Conservation (phyloP, 2,888 invertebrate genomes). For the Morpho deidamia region DNA sequence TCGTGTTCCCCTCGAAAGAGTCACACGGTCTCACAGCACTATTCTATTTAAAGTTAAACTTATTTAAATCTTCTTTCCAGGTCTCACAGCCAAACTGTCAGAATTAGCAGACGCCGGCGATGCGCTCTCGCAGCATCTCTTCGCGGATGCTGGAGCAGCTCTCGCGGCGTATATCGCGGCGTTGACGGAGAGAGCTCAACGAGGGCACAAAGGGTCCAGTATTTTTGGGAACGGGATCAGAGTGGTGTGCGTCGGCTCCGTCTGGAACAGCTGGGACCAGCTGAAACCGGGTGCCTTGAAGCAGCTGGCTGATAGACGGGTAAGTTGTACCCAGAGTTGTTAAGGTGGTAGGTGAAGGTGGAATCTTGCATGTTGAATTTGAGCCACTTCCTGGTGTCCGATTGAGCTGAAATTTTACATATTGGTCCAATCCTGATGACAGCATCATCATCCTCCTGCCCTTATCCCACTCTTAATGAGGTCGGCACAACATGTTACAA, state of each 20-base stretch:
- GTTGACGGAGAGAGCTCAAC: constrained; percentile 76
- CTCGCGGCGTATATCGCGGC: constrained; percentile 81
- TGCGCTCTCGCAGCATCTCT: constrained; percentile 81
- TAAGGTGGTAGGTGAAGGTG: too few relatives aligned
- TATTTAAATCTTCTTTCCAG: constrained; percentile 50
- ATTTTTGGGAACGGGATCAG: constrained; percentile 78
- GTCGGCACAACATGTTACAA: too few relatives aligned
- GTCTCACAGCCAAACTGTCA: constrained; percentile 85
- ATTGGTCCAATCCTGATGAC: too few relatives aligned
- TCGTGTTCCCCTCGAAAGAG: too few relatives aligned
- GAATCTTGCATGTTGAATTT: too few relatives aligned
- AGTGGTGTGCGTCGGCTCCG: constrained; percentile 95
- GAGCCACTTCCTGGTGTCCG: too few relatives aligned
- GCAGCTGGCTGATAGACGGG: constrained; percentile 63
- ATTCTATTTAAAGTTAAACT: too few relatives aligned
- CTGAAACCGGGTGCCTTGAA: constrained; percentile 84
- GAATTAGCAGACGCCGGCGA: constrained; percentile 85
- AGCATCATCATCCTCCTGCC: too few relatives aligned
- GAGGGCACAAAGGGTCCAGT: constrained; percentile 53
- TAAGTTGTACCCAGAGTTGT: constrained; percentile 35
- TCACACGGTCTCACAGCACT: too few relatives aligned
- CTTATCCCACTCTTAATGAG: too few relatives aligned
- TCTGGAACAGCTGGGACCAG: constrained; percentile 95
- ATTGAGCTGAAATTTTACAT: too few relatives aligned
- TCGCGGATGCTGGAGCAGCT: constrained; percentile 83